phyloP scores from a whole-genome alignment of 1,140 invertebrate genomes.

The Pygmarrhopalites habei region DNA sequence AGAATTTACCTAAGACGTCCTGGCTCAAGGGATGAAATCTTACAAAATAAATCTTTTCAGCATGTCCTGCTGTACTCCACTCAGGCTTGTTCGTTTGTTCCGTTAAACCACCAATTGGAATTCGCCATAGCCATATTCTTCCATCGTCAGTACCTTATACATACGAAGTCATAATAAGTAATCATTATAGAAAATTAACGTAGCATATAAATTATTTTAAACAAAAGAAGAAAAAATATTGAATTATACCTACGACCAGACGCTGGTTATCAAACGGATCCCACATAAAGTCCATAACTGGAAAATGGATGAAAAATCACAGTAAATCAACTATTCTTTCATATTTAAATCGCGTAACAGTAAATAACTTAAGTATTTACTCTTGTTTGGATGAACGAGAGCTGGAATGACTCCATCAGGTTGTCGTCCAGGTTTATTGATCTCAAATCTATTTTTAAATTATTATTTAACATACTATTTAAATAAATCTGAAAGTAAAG shows the following conservation, averaged over 20 bases:
- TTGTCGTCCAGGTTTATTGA: slow-evolving; percentile 66
- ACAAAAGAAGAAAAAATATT: no score
- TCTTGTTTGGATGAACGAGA: slow-evolving; percentile 78
- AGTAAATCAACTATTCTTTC: no score
- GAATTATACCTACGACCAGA: slow-evolving; percentile 72
- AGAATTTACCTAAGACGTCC: no score
- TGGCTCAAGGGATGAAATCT: slow-evolving; percentile 82
- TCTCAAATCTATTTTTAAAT: slow-evolving; percentile 59
- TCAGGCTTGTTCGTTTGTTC: slow-evolving; percentile 62
- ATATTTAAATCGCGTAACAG: no score
- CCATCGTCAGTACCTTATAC: slow-evolving; percentile 89
- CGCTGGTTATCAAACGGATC: slow-evolving; percentile 78
- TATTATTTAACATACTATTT: no score
- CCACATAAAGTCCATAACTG: slow-evolving; percentile 86
- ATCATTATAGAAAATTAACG: no score
- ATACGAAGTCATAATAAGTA: no score
- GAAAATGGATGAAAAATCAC: no score
- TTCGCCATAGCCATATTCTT: slow-evolving; percentile 75
- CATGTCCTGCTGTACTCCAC: slow-evolving; percentile 59
- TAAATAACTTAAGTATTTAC: no score
- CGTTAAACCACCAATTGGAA: slow-evolving; percentile 60
- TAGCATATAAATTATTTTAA: no score
- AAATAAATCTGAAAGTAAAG: no score
- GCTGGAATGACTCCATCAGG: slow-evolving; percentile 73
- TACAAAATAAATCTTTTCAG: slow-evolving; percentile 85